These are phyloP conservation scores for Probosciger aterrimus DNA, from an alignment of 2,113 vertebrate genomes.

Conservation along the genomic window DNA sequence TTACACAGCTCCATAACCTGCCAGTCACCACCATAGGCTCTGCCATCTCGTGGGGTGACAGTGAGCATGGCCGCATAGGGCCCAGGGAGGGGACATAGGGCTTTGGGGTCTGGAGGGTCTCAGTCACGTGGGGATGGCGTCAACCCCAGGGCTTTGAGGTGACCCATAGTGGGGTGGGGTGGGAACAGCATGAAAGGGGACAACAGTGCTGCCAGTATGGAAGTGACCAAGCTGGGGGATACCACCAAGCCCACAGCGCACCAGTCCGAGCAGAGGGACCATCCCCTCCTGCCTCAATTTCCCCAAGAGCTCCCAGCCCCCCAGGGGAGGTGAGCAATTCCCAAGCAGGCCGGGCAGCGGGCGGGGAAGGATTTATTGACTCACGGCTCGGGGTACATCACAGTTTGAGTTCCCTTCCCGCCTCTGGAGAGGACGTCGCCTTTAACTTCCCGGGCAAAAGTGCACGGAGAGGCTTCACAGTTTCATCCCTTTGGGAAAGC, in stretches of 20 bases:
- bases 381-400: conserved; percentile 61
- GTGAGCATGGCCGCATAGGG: fast-evolving
- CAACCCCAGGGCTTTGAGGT: neutral
- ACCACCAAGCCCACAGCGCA: fast-evolving
- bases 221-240: fast-evolving
- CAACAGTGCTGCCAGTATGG: neutral
- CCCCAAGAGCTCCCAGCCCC: neutral
- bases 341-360: conserved; percentile 31
- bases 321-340: neutral
- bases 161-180: fast-evolving
- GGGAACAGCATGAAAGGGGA: neutral
- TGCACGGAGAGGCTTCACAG: conserved; percentile 78
- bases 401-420: conserved; percentile 51
- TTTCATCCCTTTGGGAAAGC: conserved; percentile 74
- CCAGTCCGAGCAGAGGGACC: neutral
- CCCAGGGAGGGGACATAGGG: neutral
- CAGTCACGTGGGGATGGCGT: neutral
- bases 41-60: fast-evolving
- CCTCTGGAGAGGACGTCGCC: conserved; percentile 36
- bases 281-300: neutral
- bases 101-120: neutral
- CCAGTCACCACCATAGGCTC: neutral
- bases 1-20: neutral
- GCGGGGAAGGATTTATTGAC: conserved; percentile 68
- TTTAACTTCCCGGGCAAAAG: conserved; percentile 71